Base-by-base conservation (phyloP, 2,888 invertebrate species). In the Chrysina gloriosa region DNA sequence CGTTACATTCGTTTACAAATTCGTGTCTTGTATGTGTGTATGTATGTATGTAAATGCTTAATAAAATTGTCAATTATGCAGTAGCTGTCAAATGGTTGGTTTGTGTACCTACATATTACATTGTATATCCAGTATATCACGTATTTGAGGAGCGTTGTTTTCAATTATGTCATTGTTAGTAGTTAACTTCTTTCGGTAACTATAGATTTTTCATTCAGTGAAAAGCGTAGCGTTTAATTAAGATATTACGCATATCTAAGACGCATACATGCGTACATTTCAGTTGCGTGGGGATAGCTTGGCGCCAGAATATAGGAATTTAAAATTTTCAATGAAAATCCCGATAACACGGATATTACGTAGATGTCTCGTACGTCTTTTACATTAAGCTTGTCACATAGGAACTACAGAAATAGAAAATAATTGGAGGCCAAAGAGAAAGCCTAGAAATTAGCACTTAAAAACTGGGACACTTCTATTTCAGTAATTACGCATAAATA, bases 231-330 rank as follows among this genome's bases (percentile, higher is more conserved):
- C 21, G 39, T 39, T 56, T 52, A 64, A 52, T 23, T 29, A 21
- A 27, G 31, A 56, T 54, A 68, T 64, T 69, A 69, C 69, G 66
- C 65, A 69, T 63, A 66, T 66, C 69, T 31, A 39, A 58, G 56
- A 69, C 76, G 76, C 78, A 77, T 77, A 75, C 73, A 77, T 77
- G 78, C 78, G 76, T 79, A 65, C 56, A 58, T 56, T 56, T 61
- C 58, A 52, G 70, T 71, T 78, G 77, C 77, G 77, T 78, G 79
- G 78, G 78, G 77, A 76, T 75, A 74, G 71, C 70, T 73, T 73
- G 73, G 78, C 78, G 78, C 77, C 77, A 77, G 73, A 73, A 70
- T 71, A 71, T 63, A 71, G 64, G 54, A 69, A 73, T 75, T 77
- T 73, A 75, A 74, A 77, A 73, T 70, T 67, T 66, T 31, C 69